These are phyloP conservation scores for Ramphastos sulfuratus DNA, from an alignment of 2,113 vertebrate species.

Conservation along the genomic window DNA sequence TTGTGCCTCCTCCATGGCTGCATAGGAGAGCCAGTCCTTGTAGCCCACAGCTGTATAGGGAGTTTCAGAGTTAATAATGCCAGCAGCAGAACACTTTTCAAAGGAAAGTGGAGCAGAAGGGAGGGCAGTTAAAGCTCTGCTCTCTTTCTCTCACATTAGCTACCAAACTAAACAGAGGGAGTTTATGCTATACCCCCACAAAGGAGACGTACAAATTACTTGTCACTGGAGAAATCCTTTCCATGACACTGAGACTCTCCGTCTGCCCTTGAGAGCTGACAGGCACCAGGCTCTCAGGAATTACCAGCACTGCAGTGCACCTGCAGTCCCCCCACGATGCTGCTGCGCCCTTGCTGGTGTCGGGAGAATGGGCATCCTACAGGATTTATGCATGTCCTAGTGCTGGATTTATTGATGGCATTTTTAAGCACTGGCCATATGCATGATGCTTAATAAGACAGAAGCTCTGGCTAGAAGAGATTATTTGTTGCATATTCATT, in stretches of 20 bases:
- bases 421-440: background rate
- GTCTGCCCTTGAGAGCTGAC: conserved; percentile 46
- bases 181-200: conserved; percentile 54
- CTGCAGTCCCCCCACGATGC: conserved; percentile 29
- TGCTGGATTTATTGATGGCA: background rate
- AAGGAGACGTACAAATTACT: conserved; percentile 39
- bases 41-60: conserved; percentile 62
- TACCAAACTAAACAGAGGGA: conserved; percentile 59
- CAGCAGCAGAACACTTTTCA: conserved; percentile 55
- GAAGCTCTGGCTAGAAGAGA: background rate
- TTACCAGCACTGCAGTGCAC: conserved; percentile 31
- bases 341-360: background rate
- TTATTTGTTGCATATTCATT: background rate
- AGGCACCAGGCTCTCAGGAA: conserved; percentile 6
- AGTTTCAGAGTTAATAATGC: conserved; percentile 65
- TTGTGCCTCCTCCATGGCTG: conserved; percentile 51
- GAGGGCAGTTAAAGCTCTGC: conserved; percentile 56
- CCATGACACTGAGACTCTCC: conserved; percentile 31
- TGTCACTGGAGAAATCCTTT: conserved; percentile 48
- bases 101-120: conserved; percentile 69
- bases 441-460: background rate
- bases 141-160: conserved; percentile 56
- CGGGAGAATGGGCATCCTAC: background rate
- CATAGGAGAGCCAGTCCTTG: conserved; percentile 49
- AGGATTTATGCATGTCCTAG: background rate